Evolutionary conservation across 2,797 vertebrate species (phyloP).

Genomic region (Fistularia tabacaria): DNA sequence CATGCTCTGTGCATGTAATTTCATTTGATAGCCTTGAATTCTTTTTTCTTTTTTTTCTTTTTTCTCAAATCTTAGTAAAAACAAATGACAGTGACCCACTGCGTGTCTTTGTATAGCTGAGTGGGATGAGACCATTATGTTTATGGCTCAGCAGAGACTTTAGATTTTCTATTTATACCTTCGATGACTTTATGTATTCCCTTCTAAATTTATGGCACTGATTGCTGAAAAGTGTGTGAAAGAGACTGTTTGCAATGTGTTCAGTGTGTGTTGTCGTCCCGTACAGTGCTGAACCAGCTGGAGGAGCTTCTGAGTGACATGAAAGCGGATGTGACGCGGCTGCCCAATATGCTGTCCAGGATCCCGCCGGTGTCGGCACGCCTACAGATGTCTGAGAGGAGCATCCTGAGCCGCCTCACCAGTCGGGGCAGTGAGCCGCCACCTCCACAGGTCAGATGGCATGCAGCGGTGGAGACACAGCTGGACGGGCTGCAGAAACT

Average conservation of each 20-base stretch:
- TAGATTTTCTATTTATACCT: too few species aligned
- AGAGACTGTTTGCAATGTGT: neutral
- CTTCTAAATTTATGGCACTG: too few species aligned
- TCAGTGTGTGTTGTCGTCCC: slow-evolving; percentile 1
- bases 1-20: too few species aligned
- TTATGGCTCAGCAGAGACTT: too few species aligned
- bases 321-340: slow-evolving; percentile 94
- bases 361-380: slow-evolving; percentile 93
- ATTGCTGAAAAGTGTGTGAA: neutral
- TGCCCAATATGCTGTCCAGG: slow-evolving; percentile 95
- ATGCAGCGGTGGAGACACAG: neutral
- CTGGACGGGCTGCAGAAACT: too few species aligned
- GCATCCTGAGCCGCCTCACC: slow-evolving; percentile 95
- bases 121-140: too few species aligned
- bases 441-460: slow-evolving; percentile 80
- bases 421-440: slow-evolving; percentile 87
- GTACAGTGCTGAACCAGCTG: slow-evolving; percentile 93
- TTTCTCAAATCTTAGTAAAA: too few species aligned
- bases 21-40: too few species aligned
- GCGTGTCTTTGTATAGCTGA: too few species aligned
- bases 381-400: slow-evolving; percentile 96
- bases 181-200: too few species aligned
- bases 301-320: slow-evolving; percentile 98
- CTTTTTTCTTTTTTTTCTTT: too few species aligned
- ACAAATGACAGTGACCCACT: too few species aligned